These are phyloP conservation scores for Gnatocerus cornutus DNA, from an alignment of 2,888 invertebrate genomes.

Conservation along the genomic window DNA sequence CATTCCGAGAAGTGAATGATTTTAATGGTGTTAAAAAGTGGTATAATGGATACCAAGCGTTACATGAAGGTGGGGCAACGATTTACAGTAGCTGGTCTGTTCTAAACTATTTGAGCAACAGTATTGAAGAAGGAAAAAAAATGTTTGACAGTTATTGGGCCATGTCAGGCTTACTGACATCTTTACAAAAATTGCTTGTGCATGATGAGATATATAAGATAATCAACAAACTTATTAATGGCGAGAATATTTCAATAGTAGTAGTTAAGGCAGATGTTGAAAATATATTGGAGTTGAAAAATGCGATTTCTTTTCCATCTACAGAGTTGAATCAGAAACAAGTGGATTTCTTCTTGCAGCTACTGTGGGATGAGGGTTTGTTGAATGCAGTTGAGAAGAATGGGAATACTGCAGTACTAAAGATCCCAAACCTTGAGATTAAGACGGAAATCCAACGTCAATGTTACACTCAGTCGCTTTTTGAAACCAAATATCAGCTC, in stretches of 20 bases:
- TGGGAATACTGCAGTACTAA: conserved; percentile 27
- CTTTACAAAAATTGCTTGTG: conserved; percentile 31
- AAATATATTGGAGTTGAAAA: conserved; percentile 42
- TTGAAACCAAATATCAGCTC: background rate
- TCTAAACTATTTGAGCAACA: conserved; percentile 37
- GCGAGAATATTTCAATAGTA: conserved; percentile 34
- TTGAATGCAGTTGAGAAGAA: conserved; percentile 37
- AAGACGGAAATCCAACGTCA: conserved; percentile 37
- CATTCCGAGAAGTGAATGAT: conserved; percentile 33
- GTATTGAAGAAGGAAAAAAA: conserved; percentile 32
- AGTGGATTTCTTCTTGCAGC: conserved; percentile 42
- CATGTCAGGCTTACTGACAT: conserved; percentile 31
- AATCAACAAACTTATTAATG: conserved; percentile 30
- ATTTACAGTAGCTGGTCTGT: conserved; percentile 45
- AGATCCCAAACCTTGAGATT: conserved; percentile 41
- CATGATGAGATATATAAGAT: conserved; percentile 33
- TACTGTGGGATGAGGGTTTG: conserved; percentile 41
- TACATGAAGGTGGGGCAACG: conserved; percentile 31
- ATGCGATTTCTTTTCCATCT: conserved; percentile 28
- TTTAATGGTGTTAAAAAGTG: conserved; percentile 43
- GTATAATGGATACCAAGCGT: conserved; percentile 45
- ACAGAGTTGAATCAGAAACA: conserved; percentile 25
- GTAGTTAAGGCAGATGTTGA: conserved; percentile 24
- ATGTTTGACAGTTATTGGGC: conserved; percentile 35
- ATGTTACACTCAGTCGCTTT: conserved; percentile 40